phyloP scores from a whole-genome alignment of 92 coral and sea anemone genomes.

The Epizoanthus fatuus region DNA sequence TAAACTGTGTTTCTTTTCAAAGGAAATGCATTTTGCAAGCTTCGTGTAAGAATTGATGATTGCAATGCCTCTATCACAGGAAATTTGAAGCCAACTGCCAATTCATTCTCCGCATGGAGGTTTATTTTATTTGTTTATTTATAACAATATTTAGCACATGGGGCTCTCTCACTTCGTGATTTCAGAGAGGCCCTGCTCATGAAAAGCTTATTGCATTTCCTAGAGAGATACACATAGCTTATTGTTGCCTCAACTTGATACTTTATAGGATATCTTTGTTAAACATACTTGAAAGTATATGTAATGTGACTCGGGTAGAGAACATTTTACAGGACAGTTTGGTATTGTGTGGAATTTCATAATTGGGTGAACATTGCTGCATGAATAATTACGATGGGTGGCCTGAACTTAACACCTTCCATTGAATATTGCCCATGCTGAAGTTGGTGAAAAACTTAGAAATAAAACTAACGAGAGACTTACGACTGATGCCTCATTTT shows the following conservation, averaged over 20 bases:
- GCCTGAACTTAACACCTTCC: not conserved
- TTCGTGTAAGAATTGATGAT: too few species aligned
- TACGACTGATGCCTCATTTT: too few species aligned
- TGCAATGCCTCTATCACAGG: too few species aligned
- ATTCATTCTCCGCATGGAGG: too few species aligned
- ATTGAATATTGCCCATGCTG: not conserved
- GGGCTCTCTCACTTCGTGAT: too few species aligned
- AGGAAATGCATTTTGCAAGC: too few species aligned
- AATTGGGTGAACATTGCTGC: conserved; percentile 8
- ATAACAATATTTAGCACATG: too few species aligned
- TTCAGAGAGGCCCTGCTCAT: too few species aligned
- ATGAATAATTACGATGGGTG: not conserved
- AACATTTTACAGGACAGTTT: not conserved
- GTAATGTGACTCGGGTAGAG: not conserved
- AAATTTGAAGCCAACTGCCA: too few species aligned
- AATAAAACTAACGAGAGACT: too few species aligned
- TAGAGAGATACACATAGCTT: not conserved
- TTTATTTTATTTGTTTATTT: too few species aligned
- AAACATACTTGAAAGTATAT: not conserved
- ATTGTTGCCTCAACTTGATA: not conserved
- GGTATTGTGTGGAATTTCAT: conserved; percentile 15
- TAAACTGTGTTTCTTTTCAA: too few species aligned
- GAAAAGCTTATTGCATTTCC: not conserved
- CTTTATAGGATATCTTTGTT: not conserved
- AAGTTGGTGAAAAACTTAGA: not conserved